A percentile compares a stretch with the other conserved stretches of the same genome.
Conservation (phyloP, 2,113 vertebrate species). For the Perca schrenkii region DNA sequence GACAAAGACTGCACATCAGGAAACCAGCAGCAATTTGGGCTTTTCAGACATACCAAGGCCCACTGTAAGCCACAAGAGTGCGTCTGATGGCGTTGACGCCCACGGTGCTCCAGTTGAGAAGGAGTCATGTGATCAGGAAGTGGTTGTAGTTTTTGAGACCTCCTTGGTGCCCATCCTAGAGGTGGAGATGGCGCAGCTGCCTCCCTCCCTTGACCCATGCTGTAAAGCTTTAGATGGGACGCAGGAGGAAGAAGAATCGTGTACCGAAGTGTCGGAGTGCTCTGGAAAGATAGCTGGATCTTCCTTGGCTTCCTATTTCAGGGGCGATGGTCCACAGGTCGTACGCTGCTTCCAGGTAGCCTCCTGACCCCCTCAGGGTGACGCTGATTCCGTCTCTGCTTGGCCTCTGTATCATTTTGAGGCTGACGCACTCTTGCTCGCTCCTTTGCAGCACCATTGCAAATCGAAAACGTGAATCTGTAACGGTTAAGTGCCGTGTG, state of each 20-base stretch:
- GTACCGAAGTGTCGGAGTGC: slow-evolving; percentile 25
- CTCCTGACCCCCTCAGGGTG: slow-evolving; percentile 45
- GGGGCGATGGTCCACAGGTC: slow-evolving; percentile 72
- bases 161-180: slow-evolving; percentile 63
- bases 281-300: slow-evolving; percentile 57
- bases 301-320: slow-evolving; percentile 72
- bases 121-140: slow-evolving; percentile 59
- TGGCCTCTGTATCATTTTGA: slow-evolving; percentile 41
- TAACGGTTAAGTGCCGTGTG: neutral
- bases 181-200: slow-evolving; percentile 66
- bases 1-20: slow-evolving; percentile 50
- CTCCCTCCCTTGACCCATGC: slow-evolving; percentile 24
- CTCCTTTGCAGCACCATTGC: slow-evolving; percentile 64
- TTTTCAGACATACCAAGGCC: slow-evolving; percentile 40
- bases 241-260: slow-evolving; percentile 51
- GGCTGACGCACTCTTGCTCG: slow-evolving; percentile 43
- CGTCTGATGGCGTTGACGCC: slow-evolving; percentile 37
- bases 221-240: slow-evolving; percentile 54
- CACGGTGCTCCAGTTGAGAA: slow-evolving; percentile 41
- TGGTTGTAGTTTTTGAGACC: slow-evolving; percentile 62
- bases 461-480: slow-evolving; percentile 11
- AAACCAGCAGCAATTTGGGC: slow-evolving; percentile 55
- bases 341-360: slow-evolving; percentile 81
- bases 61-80: slow-evolving; percentile 34
- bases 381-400: slow-evolving; percentile 56